Base-by-base conservation (phyloP, 2,888 invertebrate species). In the Synanthedon tipuliformis region DNA sequence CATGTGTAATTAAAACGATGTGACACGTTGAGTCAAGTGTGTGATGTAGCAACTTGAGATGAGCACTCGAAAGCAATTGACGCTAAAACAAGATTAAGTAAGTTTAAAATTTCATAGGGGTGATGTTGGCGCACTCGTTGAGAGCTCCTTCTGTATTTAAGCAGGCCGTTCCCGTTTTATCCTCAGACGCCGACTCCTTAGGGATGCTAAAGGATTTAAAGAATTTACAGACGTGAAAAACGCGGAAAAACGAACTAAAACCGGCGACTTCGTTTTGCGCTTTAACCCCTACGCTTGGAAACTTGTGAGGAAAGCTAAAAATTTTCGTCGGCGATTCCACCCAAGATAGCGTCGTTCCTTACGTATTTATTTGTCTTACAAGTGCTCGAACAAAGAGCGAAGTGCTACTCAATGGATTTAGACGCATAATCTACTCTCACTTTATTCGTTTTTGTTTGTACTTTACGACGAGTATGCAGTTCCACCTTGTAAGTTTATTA, bases 181-280 rank as follows among this genome's bases (percentile, higher is more conserved):
- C 71, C 72, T 63, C 63, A 61, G 60, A 65, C 63, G 56, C 53
- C 61, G 60, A 58, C 66, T 76, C 75, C 68, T 69, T 58, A 57
- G 71, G 73, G 76, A 75, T 75, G 74, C 73, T 73, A 66, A 73
- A 73, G 76, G 77, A 76, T 81, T 80, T 76, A 73, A 70, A 54
- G 57, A 53, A 41, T 55, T 57, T 52, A 55, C 52, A 68, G 68
- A 68, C 65, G 64, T 65, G 67, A 62, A 68, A 75, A 76, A 73
- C 68, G 68, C 57, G 60, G 59, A 58, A 67, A 34, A 63, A 65
- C 56, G 58, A 65, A 68, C 64, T 64, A 59, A 71, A 68, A 63
- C 62, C 59, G 56, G 56, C 59, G 52, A 62, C 59, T 61, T 59
- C 63, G 56, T 63, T 68, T 64, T 66, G 63, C 61, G 62, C 63